These are phyloP conservation scores for Latheticus oryzae DNA, from an alignment of 2,888 invertebrate genomes.

Conservation along the genomic window DNA sequence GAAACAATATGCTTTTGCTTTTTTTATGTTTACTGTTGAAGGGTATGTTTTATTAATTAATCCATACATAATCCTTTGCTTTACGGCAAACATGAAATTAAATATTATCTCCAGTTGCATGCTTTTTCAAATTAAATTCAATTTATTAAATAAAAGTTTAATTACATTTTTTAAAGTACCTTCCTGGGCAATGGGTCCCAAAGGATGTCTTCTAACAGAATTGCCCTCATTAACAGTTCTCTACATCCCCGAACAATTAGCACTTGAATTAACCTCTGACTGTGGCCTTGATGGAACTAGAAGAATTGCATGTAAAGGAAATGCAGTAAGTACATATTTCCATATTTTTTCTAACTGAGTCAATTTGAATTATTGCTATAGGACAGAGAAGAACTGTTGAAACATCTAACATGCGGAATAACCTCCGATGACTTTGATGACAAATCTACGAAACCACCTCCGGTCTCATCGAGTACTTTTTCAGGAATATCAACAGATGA, in stretches of 20 bases:
- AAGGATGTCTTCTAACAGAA: conserved; percentile 78
- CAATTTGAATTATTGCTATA: conserved; percentile 57
- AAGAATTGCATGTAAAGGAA: conserved; percentile 79
- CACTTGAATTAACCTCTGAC: conserved; percentile 80
- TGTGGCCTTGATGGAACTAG: conserved; percentile 80
- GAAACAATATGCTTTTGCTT: too few relatives aligned
- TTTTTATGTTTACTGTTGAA: too few relatives aligned
- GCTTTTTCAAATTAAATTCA: too few relatives aligned
- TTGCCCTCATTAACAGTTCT: conserved; percentile 79
- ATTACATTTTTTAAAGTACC: conserved; percentile 79
- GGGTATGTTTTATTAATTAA: too few relatives aligned
- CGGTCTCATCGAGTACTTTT: conserved; percentile 40
- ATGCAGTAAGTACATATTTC: conserved; percentile 70
- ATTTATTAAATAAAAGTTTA: too few relatives aligned
- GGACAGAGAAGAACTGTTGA: conserved; percentile 73
- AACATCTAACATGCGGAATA: conserved; percentile 71
- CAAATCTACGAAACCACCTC: conserved; percentile 47
- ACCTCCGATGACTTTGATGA: conserved; percentile 57
- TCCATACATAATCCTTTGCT: too few relatives aligned
- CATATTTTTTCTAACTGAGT: too few relatives aligned
- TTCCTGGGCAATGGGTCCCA: conserved; percentile 76
- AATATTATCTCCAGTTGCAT: too few relatives aligned
- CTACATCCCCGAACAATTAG: conserved; percentile 81
- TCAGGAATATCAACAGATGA: conserved; percentile 42
- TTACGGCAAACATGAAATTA: too few relatives aligned